Evolutionary conservation across 1,140 invertebrate genomes (phyloP), one percentile per base, ranked within the genome.

Genomic region (Hylaeus volcanicus): DNA sequence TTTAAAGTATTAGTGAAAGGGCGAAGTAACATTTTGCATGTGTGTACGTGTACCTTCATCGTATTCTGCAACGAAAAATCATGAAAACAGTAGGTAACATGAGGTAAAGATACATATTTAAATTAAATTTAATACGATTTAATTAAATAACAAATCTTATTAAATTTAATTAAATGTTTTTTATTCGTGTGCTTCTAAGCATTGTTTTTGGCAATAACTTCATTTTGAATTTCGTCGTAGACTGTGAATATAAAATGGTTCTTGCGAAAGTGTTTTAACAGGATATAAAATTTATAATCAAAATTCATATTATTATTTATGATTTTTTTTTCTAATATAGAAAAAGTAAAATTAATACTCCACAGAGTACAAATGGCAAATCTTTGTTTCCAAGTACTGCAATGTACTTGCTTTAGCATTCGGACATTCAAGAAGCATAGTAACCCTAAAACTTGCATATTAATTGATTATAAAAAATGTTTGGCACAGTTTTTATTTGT

Each of bases 81-180:
- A 5, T 45, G 9, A 26, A 58, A 43, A 72, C 5, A 39, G 1
- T 9, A n/a, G 56, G 70, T 72, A 72, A 72, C 70, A 72, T 60
- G 70, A 72, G 70, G 70, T 72, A 72, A 72, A 72, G 39, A 14
- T 45, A 3, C 26, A 26, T 26, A 26, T 26, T 26, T 26, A 26
- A 26, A 26, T 26, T 26, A 26, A 26, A 26, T 26, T 26, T 26
- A 26, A 26, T 26, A 26, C 26, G 26, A 26, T 26, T 26, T 26
- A 26, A 26, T 26, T 26, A 26, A 26, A 26, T 26, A 26, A 26
- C 26, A 26, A 26, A 26, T 26, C 26, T 26, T 26, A 26, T 26
- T 26, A 26, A 26, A 26, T 26, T 26, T 26, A 26, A 26, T 26
- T 26, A 26, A 26, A 26, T 26, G 26, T 26, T 26, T 26, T 26